Percentiles rank a stretch among this genome's conserved stretches.
These are phyloP conservation scores for Spheniscus mendiculus DNA, from an alignment of 2,113 vertebrate species.

Conservation along the genomic window DNA sequence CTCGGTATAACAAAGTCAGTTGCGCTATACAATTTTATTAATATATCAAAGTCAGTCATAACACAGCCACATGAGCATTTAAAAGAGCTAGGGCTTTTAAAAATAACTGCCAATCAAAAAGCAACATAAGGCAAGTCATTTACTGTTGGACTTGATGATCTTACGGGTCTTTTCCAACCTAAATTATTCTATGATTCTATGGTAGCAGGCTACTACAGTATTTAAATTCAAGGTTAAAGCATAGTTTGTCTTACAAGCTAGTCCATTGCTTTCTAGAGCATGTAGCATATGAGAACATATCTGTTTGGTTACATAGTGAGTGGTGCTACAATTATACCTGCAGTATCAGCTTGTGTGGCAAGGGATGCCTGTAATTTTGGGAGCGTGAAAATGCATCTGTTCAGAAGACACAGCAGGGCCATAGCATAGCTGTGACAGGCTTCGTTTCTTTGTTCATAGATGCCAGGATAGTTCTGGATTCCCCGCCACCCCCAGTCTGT, in stretches of 20 bases:
- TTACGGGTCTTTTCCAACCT: neutral
- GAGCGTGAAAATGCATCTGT: neutral
- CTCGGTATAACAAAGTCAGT: neutral
- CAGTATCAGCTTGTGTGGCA: neutral
- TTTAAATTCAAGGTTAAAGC: neutral
- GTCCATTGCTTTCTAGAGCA: neutral
- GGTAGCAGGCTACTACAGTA: neutral
- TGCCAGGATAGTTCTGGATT: neutral
- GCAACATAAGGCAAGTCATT: neutral
- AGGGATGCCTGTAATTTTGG: neutral
- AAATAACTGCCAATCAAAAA: neutral
- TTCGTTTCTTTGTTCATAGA: neutral
- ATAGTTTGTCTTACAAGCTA: neutral
- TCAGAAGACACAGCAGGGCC: neutral
- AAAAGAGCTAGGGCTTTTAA: neutral
- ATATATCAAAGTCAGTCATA: neutral
- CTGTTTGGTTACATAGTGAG: neutral
- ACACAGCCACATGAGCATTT: neutral
- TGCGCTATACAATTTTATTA: neutral
- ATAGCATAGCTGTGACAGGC: neutral
- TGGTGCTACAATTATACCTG: neutral
- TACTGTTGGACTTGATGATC: neutral
- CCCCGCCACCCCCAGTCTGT: accelerated
- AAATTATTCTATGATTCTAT: neutral
- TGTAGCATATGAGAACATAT: neutral